These are phyloP conservation scores for Montipora capricornis DNA, from an alignment of 64 coral and sea anemone species.

Conservation along the genomic window DNA sequence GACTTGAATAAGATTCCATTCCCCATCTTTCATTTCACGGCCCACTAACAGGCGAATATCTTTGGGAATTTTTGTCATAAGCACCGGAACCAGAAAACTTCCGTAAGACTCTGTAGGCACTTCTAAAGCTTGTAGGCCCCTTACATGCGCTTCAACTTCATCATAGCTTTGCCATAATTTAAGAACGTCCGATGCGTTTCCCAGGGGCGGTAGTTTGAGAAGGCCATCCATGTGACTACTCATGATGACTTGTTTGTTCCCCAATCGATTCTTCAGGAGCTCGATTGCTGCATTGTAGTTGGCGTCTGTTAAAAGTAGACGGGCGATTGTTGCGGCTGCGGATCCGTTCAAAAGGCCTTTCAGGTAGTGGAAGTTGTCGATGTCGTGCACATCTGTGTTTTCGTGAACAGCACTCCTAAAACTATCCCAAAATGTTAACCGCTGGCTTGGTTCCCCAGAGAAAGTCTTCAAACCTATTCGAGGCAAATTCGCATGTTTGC, in stretches of 20 bases:
- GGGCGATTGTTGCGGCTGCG: no score
- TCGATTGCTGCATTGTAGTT: background rate
- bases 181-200: no score
- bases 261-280: slow-evolving; percentile 41
- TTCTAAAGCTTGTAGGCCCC: slow-evolving; percentile 54
- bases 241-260: slow-evolving; percentile 63
- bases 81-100: slow-evolving; percentile 28
- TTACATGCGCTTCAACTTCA: slow-evolving; percentile 54
- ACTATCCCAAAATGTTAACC: slow-evolving; percentile 46
- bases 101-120: slow-evolving; percentile 53
- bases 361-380: slow-evolving; percentile 61
- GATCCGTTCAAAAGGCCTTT: slow-evolving; percentile 1
- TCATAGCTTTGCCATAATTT: slow-evolving; percentile 18
- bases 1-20: slow-evolving; percentile 46
- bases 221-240: slow-evolving; percentile 68
- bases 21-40: slow-evolving; percentile 23
- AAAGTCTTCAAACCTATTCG: background rate
- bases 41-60: slow-evolving; percentile 61
- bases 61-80: slow-evolving; percentile 66
- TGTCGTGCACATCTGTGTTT: slow-evolving; percentile 11
- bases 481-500: no score
- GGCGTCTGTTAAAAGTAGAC: no score
- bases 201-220: slow-evolving; percentile 13
- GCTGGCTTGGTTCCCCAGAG: slow-evolving; percentile 21
- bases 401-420: slow-evolving; percentile 43